These are phyloP conservation scores for Lophotis ruficrista DNA, from an alignment of 2,113 vertebrate species.

Conservation along the genomic window DNA sequence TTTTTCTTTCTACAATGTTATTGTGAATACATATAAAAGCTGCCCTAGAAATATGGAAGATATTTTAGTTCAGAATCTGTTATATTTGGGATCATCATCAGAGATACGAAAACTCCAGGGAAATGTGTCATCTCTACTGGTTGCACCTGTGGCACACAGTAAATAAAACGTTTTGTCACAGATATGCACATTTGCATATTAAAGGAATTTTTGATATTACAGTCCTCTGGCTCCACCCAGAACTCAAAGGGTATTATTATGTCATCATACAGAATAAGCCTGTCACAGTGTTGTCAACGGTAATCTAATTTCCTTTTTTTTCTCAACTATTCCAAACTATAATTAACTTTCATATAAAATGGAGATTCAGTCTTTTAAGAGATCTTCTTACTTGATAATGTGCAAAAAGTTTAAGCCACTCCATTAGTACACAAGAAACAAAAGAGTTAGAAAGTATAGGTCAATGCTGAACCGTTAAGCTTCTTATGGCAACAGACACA, in stretches of 20 bases:
- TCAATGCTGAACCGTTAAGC: not conserved
- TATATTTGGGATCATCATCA: not conserved
- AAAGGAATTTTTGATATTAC: not conserved
- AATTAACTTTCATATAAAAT: not conserved
- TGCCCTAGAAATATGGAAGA: not conserved
- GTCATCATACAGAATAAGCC: not conserved
- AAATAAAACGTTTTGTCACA: not conserved
- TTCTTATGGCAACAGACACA: not conserved
- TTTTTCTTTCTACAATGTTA: not conserved
- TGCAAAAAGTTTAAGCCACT: not conserved
- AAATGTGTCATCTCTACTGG: not conserved
- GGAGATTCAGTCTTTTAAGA: not conserved
- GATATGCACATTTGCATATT: not conserved
- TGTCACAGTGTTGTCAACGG: not conserved
- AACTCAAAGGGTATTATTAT: not conserved
- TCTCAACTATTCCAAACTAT: not conserved
- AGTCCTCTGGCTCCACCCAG: not conserved
- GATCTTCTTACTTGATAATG: not conserved
- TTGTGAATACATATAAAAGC: not conserved
- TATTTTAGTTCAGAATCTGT: not conserved
- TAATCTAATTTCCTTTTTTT: not conserved
- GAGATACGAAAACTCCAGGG: not conserved
- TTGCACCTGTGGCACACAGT: not conserved
- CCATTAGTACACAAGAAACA: not conserved
- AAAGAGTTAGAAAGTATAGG: not conserved